Conservation (phyloP, 1,140 invertebrate species). For the Tachypleus tridentatus region DNA sequence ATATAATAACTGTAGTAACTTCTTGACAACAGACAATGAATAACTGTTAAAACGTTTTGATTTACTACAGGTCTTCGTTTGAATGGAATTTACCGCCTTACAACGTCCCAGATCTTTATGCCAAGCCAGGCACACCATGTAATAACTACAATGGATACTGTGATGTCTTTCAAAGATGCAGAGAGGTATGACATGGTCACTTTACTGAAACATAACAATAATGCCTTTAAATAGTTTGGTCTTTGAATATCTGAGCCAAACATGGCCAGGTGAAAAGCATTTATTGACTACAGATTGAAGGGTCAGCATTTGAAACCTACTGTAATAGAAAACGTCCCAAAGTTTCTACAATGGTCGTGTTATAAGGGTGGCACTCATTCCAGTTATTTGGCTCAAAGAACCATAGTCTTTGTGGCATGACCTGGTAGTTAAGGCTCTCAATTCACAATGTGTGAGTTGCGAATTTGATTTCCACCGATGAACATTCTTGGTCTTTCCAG, state of each 20-base stretch:
- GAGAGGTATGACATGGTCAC: constrained; percentile 82
- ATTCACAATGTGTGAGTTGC: too few relatives aligned
- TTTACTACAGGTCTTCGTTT: constrained; percentile 64
- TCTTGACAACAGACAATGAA: not conserved
- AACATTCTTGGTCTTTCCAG: too few relatives aligned
- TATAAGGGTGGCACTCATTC: too few relatives aligned
- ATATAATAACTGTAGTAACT: too few relatives aligned
- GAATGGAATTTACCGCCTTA: constrained; percentile 76
- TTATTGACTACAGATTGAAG: too few relatives aligned
- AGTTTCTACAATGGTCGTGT: constrained; percentile 1
- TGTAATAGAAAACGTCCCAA: too few relatives aligned
- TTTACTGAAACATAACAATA: constrained; percentile 22
- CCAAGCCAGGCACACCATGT: constrained; percentile 71
- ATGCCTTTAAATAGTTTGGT: constrained; percentile 12
- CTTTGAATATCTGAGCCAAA: constrained; percentile 8
- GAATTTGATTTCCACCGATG: too few relatives aligned
- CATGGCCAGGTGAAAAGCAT: constrained; percentile 32
- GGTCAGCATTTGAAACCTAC: too few relatives aligned
- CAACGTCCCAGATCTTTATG: constrained; percentile 82
- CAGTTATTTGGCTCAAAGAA: too few relatives aligned
- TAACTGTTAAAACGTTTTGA: not conserved
- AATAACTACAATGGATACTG: constrained; percentile 99
- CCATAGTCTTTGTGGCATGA: too few relatives aligned
- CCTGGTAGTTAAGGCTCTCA: too few relatives aligned
- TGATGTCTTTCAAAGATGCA: constrained; percentile 95